Conservation (phyloP, 2,113 vertebrate species). For the Ailurus styani region DNA sequence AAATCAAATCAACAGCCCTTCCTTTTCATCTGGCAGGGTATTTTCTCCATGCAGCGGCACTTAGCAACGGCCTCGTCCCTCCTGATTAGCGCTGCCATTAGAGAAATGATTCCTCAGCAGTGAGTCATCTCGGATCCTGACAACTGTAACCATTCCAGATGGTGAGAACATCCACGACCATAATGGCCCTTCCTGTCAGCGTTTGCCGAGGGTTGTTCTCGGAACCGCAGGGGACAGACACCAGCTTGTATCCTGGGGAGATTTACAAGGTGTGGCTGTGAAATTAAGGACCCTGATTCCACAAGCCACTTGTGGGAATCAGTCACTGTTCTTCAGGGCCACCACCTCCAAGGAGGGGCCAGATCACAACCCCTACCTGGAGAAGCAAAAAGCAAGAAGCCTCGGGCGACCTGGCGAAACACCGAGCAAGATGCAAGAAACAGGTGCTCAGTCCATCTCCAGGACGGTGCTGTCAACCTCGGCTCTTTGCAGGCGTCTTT, state of each 20-base stretch:
- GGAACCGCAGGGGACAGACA: not conserved
- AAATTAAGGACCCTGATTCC: not conserved
- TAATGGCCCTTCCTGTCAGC: conserved; percentile 57
- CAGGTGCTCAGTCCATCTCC: not conserved
- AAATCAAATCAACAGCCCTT: not conserved
- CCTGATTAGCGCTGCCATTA: not conserved
- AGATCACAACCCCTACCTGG: not conserved
- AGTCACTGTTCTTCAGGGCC: not conserved
- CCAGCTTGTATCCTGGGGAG: not conserved
- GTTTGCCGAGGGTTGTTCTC: not conserved
- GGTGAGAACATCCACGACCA: conserved; percentile 17
- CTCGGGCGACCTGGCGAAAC: not conserved
- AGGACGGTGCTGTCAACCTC: not conserved
- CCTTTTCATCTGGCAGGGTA: conserved; percentile 14
- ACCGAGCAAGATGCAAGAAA: not conserved
- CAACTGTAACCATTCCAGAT: conserved; percentile 48
- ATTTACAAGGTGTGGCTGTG: conserved; percentile 46
- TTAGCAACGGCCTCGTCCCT: not conserved
- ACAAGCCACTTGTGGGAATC: not conserved
- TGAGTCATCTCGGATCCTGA: not conserved
- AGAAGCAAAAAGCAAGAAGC: not conserved
- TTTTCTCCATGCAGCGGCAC: not conserved
- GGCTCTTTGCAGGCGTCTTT: not conserved
- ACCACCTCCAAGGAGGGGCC: not conserved
- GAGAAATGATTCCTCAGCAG: conserved; percentile 15